A percentile compares a stretch with the other conserved stretches of the same genome.
These are phyloP conservation scores for Peromyscus polionotus DNA, from an alignment of 2,113 vertebrate genomes.

Conservation along the genomic window DNA sequence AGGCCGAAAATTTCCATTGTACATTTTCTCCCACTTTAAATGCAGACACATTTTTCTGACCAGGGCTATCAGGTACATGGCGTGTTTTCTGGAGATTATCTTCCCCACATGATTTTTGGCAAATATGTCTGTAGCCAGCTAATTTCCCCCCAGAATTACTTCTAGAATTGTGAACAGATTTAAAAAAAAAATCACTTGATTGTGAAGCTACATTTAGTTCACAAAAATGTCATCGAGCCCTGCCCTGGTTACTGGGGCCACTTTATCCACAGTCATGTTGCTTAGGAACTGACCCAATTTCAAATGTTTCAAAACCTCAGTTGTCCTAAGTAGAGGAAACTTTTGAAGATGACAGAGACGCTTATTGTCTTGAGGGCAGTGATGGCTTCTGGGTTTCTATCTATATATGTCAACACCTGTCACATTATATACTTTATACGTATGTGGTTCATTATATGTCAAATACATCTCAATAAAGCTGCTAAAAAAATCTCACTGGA, in stretches of 20 bases:
- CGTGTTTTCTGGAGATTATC: constrained; percentile 29
- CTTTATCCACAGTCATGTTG: not conserved
- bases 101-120: not conserved
- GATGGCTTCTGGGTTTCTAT: not conserved
- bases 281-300: not conserved
- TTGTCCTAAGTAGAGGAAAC: not conserved
- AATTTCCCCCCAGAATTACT: not conserved
- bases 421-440: not conserved
- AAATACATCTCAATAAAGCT: not conserved
- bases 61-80: not conserved
- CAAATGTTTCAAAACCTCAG: constrained; percentile 5
- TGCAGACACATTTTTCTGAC: not conserved
- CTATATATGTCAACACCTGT: not conserved
- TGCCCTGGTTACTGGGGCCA: not conserved
- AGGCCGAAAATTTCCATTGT: not conserved
- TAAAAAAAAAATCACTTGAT: constrained; percentile 28
- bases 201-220: constrained; percentile 7
- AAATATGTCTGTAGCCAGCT: not conserved
- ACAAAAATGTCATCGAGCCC: constrained; percentile 22
- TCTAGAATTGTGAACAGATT: constrained; percentile 42
- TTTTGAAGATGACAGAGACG: not conserved
- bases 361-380: not conserved
- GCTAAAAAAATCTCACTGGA: not conserved
- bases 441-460: not conserved
- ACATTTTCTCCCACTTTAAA: not conserved